A percentile compares a stretch with the other conserved stretches of the same genome.
These are phyloP conservation scores for Acrocephalus arundinaceus DNA, from an alignment of 2,113 vertebrate genomes.

Conservation along the genomic window DNA sequence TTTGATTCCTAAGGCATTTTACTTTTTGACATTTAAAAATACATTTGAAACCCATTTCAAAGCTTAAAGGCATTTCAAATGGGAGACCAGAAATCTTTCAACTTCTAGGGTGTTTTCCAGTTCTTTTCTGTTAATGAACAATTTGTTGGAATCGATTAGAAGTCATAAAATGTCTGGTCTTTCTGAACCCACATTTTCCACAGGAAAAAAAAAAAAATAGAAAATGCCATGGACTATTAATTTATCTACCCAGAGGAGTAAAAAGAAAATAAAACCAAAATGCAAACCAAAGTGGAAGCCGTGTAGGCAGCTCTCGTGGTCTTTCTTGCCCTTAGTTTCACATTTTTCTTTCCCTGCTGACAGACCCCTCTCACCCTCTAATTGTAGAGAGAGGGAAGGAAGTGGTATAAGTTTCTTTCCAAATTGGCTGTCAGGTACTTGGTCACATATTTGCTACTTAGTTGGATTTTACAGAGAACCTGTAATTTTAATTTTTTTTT, in stretches of 20 bases:
- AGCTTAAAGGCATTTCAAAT: constrained; percentile 8
- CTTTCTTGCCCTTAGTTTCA: constrained; percentile 7
- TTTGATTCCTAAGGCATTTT: constrained; percentile 22
- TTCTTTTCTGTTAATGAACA: constrained; percentile 29
- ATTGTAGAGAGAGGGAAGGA: constrained; percentile 20
- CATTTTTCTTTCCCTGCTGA: constrained; percentile 40
- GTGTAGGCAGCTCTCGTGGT: not conserved
- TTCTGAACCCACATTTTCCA: not conserved
- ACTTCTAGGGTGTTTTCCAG: not conserved
- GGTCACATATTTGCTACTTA: constrained; percentile 9
- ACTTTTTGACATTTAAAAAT: not conserved
- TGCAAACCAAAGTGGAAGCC: not conserved
- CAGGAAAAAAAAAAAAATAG: not conserved
- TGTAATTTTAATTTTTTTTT: not conserved
- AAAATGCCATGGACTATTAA: not conserved
- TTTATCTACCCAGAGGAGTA: not conserved
- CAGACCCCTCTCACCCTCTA: constrained; percentile 13
- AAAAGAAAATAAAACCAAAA: constrained; percentile 12
- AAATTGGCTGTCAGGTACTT: not conserved
- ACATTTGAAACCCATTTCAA: constrained; percentile 29
- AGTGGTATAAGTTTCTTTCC: not conserved
- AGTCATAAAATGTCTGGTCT: not conserved
- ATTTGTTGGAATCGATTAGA: constrained; percentile 36
- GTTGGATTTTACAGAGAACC: not conserved
- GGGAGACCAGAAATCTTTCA: constrained; percentile 46